A percentile compares a stretch with the other conserved stretches of the same genome.
Conservation (phyloP, 1,140 invertebrate genomes). For the Rhyacophila brunnea region DNA sequence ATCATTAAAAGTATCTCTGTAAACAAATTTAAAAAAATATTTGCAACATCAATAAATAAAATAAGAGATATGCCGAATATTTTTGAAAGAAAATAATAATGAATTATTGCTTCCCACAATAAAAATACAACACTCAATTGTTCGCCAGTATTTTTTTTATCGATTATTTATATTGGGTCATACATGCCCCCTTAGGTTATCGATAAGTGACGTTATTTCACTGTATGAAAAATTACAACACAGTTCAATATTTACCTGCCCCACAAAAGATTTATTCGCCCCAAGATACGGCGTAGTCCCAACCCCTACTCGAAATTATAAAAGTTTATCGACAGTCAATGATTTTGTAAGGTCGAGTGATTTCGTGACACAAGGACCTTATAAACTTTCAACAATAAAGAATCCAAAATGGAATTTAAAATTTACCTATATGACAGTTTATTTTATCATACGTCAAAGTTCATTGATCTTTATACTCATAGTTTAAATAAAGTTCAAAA, state of each 20-base stretch:
- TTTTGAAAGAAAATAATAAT: no score
- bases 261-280: no score
- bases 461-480: no score
- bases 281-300: no score
- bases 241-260: no score
- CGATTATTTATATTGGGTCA: constrained; percentile 20
- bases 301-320: constrained; percentile 11
- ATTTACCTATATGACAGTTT: no score
- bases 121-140: constrained; percentile 18
- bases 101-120: constrained; percentile 18
- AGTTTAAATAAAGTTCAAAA: no score
- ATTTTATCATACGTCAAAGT: no score
- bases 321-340: constrained; percentile 34
- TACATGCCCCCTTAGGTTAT: constrained; percentile 4
- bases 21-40: no score
- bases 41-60: not conserved
- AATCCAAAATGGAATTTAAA: no score
- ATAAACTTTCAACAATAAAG: not conserved
- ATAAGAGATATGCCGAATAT: not conserved
- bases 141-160: constrained; percentile 20
- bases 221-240: no score
- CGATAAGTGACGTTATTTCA: not conserved
- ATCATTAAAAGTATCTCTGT: no score
- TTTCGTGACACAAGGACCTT: not conserved
- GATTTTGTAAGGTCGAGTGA: constrained; percentile 30